phyloP scores from a whole-genome alignment of 2,888 invertebrate species.

The Gryllus longicercus region DNA sequence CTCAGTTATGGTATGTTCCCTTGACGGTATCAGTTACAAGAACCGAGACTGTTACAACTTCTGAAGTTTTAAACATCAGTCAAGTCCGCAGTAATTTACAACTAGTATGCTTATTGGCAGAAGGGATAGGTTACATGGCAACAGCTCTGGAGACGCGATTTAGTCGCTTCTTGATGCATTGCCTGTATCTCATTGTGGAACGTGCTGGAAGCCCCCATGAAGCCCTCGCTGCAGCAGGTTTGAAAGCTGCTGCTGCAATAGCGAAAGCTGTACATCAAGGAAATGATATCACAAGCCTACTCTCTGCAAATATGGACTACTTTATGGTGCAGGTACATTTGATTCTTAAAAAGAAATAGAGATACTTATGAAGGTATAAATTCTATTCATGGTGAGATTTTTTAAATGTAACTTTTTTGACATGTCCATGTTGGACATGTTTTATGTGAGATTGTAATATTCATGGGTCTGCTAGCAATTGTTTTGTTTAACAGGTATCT shows the following conservation, averaged over 20 bases:
- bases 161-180: constrained; percentile 60
- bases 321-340: constrained; percentile 54
- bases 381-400: too few relatives aligned
- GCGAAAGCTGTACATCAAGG: constrained; percentile 56
- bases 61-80: constrained; percentile 35
- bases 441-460: too few relatives aligned
- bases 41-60: constrained; percentile 27
- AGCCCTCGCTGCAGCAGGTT: constrained; percentile 39
- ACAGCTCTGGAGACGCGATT: constrained; percentile 52
- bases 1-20: constrained; percentile 54
- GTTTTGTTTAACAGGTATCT: constrained; percentile 54
- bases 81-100: constrained; percentile 63
- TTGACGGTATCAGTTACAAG: constrained; percentile 41
- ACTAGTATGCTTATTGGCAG: constrained; percentile 64
- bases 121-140: constrained; percentile 67
- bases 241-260: constrained; percentile 44
- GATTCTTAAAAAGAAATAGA: background rate
- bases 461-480: too few relatives aligned
- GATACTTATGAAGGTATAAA: too few relatives aligned
- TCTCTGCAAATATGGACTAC: constrained; percentile 69
- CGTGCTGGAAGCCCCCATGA: constrained; percentile 50
- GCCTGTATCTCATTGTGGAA: constrained; percentile 66
- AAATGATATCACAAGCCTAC: constrained; percentile 55
- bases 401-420: too few relatives aligned
- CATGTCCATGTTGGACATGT: too few relatives aligned